phyloP scores from a whole-genome alignment of 1,140 invertebrate genomes.

The Laupala kohalensis region DNA sequence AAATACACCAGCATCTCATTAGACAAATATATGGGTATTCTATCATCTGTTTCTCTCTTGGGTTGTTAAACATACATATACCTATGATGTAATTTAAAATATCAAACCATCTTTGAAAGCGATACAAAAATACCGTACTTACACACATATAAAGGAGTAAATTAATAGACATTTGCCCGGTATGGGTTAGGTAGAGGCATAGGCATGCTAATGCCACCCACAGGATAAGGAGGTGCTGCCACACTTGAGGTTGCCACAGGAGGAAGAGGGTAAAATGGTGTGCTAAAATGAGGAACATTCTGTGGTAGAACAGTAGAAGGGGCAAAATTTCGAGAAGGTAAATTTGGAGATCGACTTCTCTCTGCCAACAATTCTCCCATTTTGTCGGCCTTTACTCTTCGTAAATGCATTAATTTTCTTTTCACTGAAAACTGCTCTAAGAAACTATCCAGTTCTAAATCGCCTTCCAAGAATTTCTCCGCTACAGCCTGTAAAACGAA shows the following conservation, averaged over 20 bases:
- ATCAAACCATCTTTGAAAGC: background rate
- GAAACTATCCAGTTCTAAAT: constrained; percentile 62
- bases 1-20: background rate
- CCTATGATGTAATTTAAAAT: background rate
- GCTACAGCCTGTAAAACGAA: constrained; percentile 37
- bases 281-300: background rate
- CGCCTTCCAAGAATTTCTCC: constrained; percentile 58
- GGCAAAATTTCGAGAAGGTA: background rate
- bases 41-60: background rate
- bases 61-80: background rate
- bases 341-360: background rate
- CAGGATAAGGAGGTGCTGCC: constrained; percentile 3
- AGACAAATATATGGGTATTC: background rate
- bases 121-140: background rate
- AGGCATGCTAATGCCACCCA: constrained; percentile 34
- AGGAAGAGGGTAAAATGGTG: background rate
- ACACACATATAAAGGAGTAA: background rate
- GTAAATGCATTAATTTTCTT: constrained; percentile 62
- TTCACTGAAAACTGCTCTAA: constrained; percentile 58
- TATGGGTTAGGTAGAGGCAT: constrained; percentile 43
- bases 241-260: background rate
- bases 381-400: constrained; percentile 76
- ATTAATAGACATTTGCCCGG: constrained; percentile 18
- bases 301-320: constrained; percentile 1
- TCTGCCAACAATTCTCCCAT: constrained; percentile 30